phyloP scores from a whole-genome alignment of 2,797 vertebrate species.

The Eupleurogrammus muticus region DNA sequence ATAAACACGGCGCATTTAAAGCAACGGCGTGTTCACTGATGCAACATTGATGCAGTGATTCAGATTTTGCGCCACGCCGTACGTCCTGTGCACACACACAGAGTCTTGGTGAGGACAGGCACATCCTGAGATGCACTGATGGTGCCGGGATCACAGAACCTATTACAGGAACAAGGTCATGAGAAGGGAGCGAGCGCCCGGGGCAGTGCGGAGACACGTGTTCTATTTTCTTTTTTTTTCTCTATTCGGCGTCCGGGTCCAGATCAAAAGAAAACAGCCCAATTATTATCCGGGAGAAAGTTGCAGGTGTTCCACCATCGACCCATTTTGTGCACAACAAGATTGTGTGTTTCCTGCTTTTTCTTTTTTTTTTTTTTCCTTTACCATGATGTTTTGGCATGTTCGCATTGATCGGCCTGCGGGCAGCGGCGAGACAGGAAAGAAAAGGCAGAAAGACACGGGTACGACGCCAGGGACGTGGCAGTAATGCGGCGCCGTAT shows the following conservation, averaged over 20 bases:
- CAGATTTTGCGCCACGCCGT: constrained; percentile 10
- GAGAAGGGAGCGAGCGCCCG: constrained; percentile 21
- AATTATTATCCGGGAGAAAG: constrained; percentile 41
- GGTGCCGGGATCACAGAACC: constrained; percentile 27
- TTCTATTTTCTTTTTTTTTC: too few species aligned
- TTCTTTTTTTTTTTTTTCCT: too few species aligned
- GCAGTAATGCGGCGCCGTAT: too few species aligned
- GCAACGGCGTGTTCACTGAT: not conserved
- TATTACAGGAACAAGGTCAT: constrained; percentile 49
- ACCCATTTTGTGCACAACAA: constrained; percentile 28
- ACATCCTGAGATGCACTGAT: constrained; percentile 47
- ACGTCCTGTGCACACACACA: constrained; percentile 18
- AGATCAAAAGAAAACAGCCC: constrained; percentile 60
- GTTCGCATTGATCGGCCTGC: too few species aligned
- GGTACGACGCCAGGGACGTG: too few species aligned
- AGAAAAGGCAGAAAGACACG: too few species aligned
- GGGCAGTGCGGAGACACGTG: constrained; percentile 22
- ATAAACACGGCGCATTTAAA: not conserved
- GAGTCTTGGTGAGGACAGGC: constrained; percentile 23
- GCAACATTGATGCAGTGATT: constrained; percentile 12
- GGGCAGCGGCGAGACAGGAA: too few species aligned
- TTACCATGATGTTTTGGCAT: too few species aligned
- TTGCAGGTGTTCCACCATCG: constrained; percentile 20
- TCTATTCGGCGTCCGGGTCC: constrained; percentile 38
- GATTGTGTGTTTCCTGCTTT: constrained; percentile 22